Percentiles rank a stretch among this genome's conserved stretches.
Conservation (phyloP, 2,797 vertebrate species). For the Peromyscus nudipes region DNA sequence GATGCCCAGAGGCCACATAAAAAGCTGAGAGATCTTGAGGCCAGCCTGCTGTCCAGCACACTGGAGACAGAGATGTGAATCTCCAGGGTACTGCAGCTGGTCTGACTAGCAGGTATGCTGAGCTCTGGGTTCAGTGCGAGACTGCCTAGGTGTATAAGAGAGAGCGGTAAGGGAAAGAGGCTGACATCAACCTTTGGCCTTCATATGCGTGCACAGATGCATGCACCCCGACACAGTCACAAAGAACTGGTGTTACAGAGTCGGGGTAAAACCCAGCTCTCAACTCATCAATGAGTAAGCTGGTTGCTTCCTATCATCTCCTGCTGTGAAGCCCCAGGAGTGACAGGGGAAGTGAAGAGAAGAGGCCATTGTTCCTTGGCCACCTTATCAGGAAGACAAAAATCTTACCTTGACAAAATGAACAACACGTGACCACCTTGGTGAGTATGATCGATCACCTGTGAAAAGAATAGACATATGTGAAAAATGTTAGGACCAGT, state of each 20-base stretch:
- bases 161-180: not conserved
- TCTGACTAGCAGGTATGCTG: not conserved
- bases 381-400: not conserved
- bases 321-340: not conserved
- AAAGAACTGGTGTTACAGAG: not conserved
- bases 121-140: not conserved
- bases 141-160: not conserved
- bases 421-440: constrained; percentile 84
- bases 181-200: not conserved
- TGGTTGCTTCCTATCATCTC: constrained; percentile 32
- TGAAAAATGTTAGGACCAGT: constrained; percentile 48
- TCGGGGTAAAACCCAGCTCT: constrained; percentile 26
- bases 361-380: not conserved
- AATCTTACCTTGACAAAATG: constrained; percentile 90
- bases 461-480: constrained; percentile 68
- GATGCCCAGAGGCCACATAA: not conserved
- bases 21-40: not conserved
- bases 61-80: not conserved
- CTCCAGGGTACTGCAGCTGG: no score
- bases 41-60: not conserved
- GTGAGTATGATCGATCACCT: constrained; percentile 85
- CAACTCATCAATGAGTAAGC: not conserved
- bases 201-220: not conserved
- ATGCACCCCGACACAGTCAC: not conserved
- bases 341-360: constrained; percentile 28